phyloP scores from a whole-genome alignment of 2,797 vertebrate genomes.

The Dipus sagitta region DNA sequence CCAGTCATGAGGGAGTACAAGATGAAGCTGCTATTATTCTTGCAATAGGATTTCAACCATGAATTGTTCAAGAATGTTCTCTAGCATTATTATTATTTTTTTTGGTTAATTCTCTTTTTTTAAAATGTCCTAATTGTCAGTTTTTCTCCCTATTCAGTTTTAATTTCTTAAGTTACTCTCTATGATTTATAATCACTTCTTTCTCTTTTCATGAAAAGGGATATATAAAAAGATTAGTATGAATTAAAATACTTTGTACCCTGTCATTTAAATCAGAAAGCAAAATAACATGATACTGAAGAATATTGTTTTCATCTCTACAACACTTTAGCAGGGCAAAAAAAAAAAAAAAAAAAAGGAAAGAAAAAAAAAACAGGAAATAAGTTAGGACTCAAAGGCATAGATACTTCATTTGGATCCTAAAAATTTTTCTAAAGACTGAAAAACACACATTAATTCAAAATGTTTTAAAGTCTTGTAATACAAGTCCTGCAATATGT shows the following conservation, averaged over 20 bases:
- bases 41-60: not conserved
- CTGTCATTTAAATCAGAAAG: not conserved
- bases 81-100: not conserved
- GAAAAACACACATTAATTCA: not conserved
- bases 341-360: not conserved
- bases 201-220: not conserved
- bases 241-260: conserved; percentile 5
- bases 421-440: too few species aligned
- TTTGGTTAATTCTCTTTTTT: not conserved
- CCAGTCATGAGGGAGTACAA: not conserved
- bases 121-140: too few species aligned
- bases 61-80: not conserved
- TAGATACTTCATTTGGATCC: too few species aligned
- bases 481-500: not conserved
- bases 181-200: not conserved
- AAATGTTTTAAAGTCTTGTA: not conserved
- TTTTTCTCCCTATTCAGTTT: not conserved
- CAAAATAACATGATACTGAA: not conserved
- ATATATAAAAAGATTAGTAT: not conserved
- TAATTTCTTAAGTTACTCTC: not conserved
- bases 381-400: too few species aligned
- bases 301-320: not conserved
- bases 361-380: too few species aligned
- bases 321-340: not conserved
- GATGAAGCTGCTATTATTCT: conserved; percentile 1